These are phyloP conservation scores for Drosophila antonietae DNA, from an alignment of 2,888 invertebrate genomes.

Conservation along the genomic window DNA sequence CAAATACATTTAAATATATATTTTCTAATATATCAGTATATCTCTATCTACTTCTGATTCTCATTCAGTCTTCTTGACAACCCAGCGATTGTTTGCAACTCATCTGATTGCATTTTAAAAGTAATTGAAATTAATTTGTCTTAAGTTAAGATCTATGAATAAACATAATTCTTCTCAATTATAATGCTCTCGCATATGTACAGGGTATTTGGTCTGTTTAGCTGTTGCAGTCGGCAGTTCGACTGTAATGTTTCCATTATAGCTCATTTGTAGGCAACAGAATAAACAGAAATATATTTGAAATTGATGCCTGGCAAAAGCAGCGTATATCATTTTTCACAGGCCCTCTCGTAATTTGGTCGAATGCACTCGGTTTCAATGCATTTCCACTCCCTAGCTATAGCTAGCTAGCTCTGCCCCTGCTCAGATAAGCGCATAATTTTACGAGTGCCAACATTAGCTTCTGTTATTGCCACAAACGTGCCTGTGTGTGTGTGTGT, in stretches of 20 bases:
- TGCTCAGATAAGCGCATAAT: constrained; percentile 58
- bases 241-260: constrained; percentile 17
- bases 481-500: not conserved
- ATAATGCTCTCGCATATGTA: not conserved
- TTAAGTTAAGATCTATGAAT: too few relatives aligned
- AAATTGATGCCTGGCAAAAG: constrained; percentile 21
- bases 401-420: not conserved
- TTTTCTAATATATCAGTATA: too few relatives aligned
- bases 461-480: constrained; percentile 30
- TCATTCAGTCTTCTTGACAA: not conserved
- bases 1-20: too few relatives aligned
- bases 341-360: constrained; percentile 41
- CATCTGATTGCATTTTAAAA: not conserved
- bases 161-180: not conserved
- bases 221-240: not conserved
- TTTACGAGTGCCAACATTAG: constrained; percentile 63
- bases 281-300: constrained; percentile 2
- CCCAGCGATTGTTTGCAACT: not conserved
- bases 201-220: constrained; percentile 3
- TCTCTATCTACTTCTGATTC: not conserved
- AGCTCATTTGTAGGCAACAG: constrained; percentile 23
- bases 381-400: not conserved
- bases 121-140: too few relatives aligned
- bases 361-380: constrained; percentile 22
- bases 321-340: constrained; percentile 28